A percentile compares a stretch with the other conserved stretches of the same genome.
Evolutionary conservation across 2,113 vertebrate genomes (phyloP).

Genomic region (Nanorana parkeri): DNA sequence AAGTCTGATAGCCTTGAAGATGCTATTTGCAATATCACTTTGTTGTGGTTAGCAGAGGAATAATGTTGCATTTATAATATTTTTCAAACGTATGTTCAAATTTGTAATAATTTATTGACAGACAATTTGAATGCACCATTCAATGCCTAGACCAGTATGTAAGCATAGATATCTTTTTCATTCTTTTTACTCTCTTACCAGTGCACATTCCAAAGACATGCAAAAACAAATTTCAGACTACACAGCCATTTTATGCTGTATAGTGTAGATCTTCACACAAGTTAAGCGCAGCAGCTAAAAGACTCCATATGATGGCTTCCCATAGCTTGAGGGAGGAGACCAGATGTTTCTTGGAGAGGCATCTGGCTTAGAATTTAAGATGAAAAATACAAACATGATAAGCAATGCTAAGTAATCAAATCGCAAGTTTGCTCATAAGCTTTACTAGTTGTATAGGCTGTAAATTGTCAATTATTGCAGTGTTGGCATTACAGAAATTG

Average conservation of each 20-base stretch:
- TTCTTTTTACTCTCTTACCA: not conserved
- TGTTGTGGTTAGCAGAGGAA: no score
- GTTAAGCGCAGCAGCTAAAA: not conserved
- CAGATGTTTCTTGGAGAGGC: conserved; percentile 36
- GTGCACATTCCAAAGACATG: not conserved
- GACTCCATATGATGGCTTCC: conserved; percentile 2
- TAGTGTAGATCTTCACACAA: not conserved
- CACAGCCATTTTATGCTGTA: not conserved
- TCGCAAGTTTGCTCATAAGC: conserved; percentile 9
- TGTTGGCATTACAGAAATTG: no score
- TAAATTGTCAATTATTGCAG: no score
- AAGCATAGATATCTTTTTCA: not conserved
- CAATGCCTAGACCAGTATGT: not conserved
- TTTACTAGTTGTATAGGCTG: not conserved
- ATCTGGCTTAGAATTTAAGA: conserved; percentile 45
- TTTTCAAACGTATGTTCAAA: no score
- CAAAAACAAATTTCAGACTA: not conserved
- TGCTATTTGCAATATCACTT: no score
- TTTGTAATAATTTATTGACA: no score
- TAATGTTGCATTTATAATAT: no score
- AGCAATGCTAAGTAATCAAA: conserved; percentile 34
- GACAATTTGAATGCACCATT: no score
- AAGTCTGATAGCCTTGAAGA: no score
- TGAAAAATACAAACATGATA: conserved; percentile 43
- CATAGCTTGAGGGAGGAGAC: conserved; percentile 23